These are phyloP conservation scores for Rhaphigaster nebulosa DNA, from an alignment of 2,888 invertebrate genomes.

Conservation along the genomic window DNA sequence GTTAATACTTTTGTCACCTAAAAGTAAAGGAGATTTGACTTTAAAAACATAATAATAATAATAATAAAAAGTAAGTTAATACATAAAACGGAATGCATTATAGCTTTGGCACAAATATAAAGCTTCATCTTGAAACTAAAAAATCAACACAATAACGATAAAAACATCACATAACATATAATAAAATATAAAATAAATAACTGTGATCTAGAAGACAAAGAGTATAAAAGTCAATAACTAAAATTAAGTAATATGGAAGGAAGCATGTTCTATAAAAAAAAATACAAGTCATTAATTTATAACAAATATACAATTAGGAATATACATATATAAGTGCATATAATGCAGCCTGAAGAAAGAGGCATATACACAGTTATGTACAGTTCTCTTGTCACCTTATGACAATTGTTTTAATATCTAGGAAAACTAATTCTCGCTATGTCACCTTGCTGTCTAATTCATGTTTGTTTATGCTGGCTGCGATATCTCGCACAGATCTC, in stretches of 20 bases:
- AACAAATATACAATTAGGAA: constrained; percentile 54
- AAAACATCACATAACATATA: constrained; percentile 56
- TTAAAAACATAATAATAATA: not conserved
- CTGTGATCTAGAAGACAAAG: constrained; percentile 36
- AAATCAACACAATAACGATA: constrained; percentile 48
- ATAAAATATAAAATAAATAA: constrained; percentile 59
- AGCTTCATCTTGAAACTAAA: constrained; percentile 52
- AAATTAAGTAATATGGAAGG: constrained; percentile 57
- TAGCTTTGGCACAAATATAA: constrained; percentile 58
- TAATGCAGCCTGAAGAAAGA: constrained; percentile 10
- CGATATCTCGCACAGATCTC: constrained; percentile 72
- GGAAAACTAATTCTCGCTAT: constrained; percentile 37
- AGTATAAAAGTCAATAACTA: constrained; percentile 36
- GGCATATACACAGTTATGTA: constrained; percentile 18
- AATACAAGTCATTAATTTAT: constrained; percentile 54
- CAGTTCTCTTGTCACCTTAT: constrained; percentile 1
- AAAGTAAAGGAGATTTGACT: not conserved
- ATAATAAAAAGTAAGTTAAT: constrained; percentile 15
- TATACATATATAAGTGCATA: constrained; percentile 23
- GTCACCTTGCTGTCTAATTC: constrained; percentile 54
- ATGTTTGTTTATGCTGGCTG: constrained; percentile 67
- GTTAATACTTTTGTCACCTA: constrained; percentile 25
- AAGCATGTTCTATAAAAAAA: constrained; percentile 47
- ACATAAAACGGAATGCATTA: constrained; percentile 55
- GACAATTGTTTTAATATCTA: constrained; percentile 25